Evolutionary conservation across 2,888 invertebrate genomes (phyloP).

Genomic region (Noctuana brunneofusca): DNA sequence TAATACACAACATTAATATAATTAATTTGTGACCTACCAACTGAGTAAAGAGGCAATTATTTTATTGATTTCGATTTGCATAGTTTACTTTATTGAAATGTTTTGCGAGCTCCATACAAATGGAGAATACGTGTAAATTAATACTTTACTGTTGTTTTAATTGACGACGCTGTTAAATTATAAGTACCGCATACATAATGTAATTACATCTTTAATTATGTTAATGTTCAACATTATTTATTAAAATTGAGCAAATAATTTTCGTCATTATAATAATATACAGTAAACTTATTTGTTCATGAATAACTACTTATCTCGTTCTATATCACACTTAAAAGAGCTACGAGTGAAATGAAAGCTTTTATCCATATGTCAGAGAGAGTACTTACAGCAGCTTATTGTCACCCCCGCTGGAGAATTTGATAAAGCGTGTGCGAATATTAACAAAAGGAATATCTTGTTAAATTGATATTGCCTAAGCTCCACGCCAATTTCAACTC

Average conservation of each 20-base stretch:
- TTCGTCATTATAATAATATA: conserved; percentile 2
- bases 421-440: conserved; percentile 84
- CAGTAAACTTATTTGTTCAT: conserved; percentile 13
- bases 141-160: conserved; percentile 23
- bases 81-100: conserved; percentile 20
- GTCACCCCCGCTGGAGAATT: conserved; percentile 83
- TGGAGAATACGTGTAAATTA: conserved; percentile 30
- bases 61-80: conserved; percentile 25
- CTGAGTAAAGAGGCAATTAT: conserved; percentile 9
- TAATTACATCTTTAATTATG: conserved; percentile 31
- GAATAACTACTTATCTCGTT: conserved; percentile 41
- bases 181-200: conserved; percentile 32
- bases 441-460: conserved; percentile 84
- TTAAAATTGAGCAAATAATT: conserved; percentile 24
- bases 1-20: neutral
- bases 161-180: conserved; percentile 26
- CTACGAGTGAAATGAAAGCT: conserved; percentile 82
- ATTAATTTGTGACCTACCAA: conserved; percentile 2
- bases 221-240: conserved; percentile 23
- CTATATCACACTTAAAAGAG: conserved; percentile 72
- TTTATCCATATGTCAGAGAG: conserved; percentile 82
- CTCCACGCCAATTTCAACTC: conserved; percentile 58
- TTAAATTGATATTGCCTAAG: conserved; percentile 78
- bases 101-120: conserved; percentile 13
- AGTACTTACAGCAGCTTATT: conserved; percentile 83